phyloP scores from a whole-genome alignment of 2,797 vertebrate species.

The Nannoperca australis region DNA sequence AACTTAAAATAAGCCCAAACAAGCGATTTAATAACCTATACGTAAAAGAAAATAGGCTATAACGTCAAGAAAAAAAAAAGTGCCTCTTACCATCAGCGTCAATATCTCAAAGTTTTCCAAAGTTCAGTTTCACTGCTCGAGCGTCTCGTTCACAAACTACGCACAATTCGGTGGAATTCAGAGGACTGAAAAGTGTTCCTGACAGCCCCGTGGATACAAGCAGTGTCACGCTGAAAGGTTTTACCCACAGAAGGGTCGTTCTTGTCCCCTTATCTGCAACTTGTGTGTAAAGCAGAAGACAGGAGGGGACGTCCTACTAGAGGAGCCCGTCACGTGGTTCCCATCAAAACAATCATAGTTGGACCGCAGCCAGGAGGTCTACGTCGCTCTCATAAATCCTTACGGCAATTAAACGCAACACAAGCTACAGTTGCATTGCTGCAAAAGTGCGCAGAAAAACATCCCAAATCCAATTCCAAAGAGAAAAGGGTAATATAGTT shows the following conservation, averaged over 20 bases:
- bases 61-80: neutral
- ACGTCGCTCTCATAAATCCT: neutral
- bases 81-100: constrained; percentile 69
- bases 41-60: neutral
- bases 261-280: constrained; percentile 54
- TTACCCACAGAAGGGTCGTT: constrained; percentile 20
- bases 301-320: constrained; percentile 43
- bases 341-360: constrained; percentile 64
- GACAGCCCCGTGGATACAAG: constrained; percentile 38
- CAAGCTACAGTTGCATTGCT: fast-evolving
- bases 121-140: neutral
- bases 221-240: constrained; percentile 46
- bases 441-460: neutral
- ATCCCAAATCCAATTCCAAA: neutral
- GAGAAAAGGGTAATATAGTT: fast-evolving
- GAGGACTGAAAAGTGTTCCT: neutral
- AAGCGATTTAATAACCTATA: neutral
- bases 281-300: constrained; percentile 72
- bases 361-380: constrained; percentile 41
- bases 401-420: constrained; percentile 6
- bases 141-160: neutral
- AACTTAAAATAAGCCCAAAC: neutral
- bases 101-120: neutral
- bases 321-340: constrained; percentile 69
- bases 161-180: neutral